Conservation (phyloP, 64 coral and sea anemone species). For the Montipora efflorescens region DNA sequence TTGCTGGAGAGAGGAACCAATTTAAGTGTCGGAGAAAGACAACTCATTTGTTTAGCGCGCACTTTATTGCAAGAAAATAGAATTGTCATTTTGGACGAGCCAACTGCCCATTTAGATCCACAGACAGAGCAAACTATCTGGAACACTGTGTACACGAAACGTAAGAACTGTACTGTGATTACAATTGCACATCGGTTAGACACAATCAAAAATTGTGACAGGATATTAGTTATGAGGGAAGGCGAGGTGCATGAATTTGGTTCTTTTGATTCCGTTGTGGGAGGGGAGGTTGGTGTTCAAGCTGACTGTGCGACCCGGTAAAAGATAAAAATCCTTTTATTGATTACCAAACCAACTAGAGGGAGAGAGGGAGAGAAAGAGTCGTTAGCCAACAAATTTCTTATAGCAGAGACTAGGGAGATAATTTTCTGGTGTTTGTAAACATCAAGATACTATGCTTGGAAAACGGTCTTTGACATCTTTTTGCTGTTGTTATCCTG, state of each 20-base stretch:
- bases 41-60: slow-evolving; percentile 60
- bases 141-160: not conserved
- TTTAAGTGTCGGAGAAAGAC: slow-evolving; percentile 62
- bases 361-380: too few relatives aligned
- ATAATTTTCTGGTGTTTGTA: too few relatives aligned
- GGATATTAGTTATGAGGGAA: slow-evolving; percentile 37
- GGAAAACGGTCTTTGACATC: too few relatives aligned
- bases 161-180: slow-evolving; percentile 44
- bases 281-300: not conserved
- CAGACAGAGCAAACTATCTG: slow-evolving; percentile 45
- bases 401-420: too few relatives aligned
- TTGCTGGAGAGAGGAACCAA: slow-evolving; percentile 46
- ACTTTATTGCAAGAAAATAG: slow-evolving; percentile 39
- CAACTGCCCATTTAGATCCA: slow-evolving; percentile 48
- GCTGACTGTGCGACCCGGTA: too few relatives aligned
- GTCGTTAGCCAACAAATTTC: too few relatives aligned
- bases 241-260: not conserved
- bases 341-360: too few relatives aligned
- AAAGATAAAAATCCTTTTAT: too few relatives aligned
- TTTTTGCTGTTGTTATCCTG: too few relatives aligned
- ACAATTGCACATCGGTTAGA: slow-evolving; percentile 58
- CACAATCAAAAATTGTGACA: slow-evolving; percentile 30
- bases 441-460: too few relatives aligned
- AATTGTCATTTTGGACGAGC: slow-evolving; percentile 68
- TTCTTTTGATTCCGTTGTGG: not conserved